Base-by-base conservation (phyloP, 2,113 vertebrate species). In the Semicossyphus pulcher region DNA sequence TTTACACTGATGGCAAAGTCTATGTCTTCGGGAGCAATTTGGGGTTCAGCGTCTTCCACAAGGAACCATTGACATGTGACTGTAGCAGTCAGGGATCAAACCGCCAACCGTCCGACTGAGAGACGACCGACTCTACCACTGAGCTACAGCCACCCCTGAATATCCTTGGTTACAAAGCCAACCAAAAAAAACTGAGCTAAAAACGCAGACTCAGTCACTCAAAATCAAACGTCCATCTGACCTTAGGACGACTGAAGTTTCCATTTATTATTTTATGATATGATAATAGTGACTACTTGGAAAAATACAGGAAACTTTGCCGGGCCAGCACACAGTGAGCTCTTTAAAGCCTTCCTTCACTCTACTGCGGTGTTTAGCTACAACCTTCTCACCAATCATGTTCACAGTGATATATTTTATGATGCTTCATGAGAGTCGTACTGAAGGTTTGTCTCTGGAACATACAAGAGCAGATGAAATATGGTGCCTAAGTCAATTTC, bases 401-500 rank as follows among this genome's bases (percentile, higher is more conserved):
- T 59, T 48, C 6, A 36, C 16, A 41, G 56, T 21, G 7, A 18
- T 26, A 10, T 51, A 26, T 66, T 29, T 42, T 14, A 52, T 3
- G 29, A 47, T 18, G 42, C 25, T 34, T 65, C 12, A 47, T 63
- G 29, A 44, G 49, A 32, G 5, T 14, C 51, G 39, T 29, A 32
- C 18, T 14, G 3, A 52, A 34, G 10, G 2, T 45, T 52, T 63
- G 6, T 31, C 48, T 41, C 29, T 51, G 36, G 10, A 34, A n/a
- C 51, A 65, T 71, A 47, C 21, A 36, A 14, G 26, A 52, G 23
- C 49, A 56, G 14, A 36, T 39, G n/a, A 31, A 31, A 56, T 31
- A 44, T 31, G 11, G n/a, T n/a, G 8, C 41, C 53, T 39, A 37
- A 64, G 26, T 63, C 58, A 72, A 82, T 7, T 26, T 63, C 47